Evolutionary conservation across 2,888 invertebrate species (phyloP), one percentile per base, ranked within the genome.

Genomic region (Drosophila aldrichi): DNA sequence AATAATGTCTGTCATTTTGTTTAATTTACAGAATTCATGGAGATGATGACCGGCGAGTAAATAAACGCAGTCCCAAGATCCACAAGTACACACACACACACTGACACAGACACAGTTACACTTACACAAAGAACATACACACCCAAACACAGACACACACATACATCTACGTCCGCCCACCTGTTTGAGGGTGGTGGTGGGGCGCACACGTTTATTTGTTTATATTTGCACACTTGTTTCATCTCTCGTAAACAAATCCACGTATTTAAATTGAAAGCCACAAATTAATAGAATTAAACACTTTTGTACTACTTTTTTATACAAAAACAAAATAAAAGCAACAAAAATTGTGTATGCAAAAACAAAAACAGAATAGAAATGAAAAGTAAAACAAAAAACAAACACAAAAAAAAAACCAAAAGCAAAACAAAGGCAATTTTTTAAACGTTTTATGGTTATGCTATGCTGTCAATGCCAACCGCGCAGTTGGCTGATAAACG

Each of bases 11-110:
- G 70, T 69, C 72, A 72, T 81, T 75, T 81, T 88, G 91, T 93
- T 94, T 89, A 55, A 83, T 92, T 96, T 96, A 82, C 95, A 97
- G 97, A 97, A 95, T 97, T 97, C 94, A 97, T 97, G 97, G 97
- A 97, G 93, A 97, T 97, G 97, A 97, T 97, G 97, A 97, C 97
- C 79, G 97, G 97, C 93, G 97, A 97, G 95, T 96, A 96, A 95
- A 92, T 77, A 72, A 70, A 77, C 71, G 71, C 70, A 72, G 76
- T 60, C 70, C 72, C 66, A 59, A 67, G 73, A 78, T 62, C 68
- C 67, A 44, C 44, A 61, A 46, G 36, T 34, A 54, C 44, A 62
- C 43, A 56, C 41, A 64, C 25, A 59, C 29, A 60, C 40, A 65
- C 29, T 32, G 29, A 12, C 6, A 4, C 9, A 29, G n/a, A 32